phyloP scores from a whole-genome alignment of 2,113 vertebrate species.

The Anoura caudifer region DNA sequence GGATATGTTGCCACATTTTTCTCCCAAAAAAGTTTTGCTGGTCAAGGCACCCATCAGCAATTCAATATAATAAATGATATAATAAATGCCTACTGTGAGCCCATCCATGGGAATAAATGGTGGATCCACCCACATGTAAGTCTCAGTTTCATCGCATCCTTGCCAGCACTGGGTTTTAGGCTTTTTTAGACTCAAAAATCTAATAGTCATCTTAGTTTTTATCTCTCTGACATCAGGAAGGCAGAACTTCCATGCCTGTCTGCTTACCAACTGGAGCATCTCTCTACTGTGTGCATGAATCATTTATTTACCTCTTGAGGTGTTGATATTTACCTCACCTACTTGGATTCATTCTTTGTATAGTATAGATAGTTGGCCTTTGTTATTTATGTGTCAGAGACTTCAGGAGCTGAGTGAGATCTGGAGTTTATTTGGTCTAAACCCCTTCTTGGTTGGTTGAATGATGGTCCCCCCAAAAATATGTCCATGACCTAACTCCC shows the following conservation, averaged over 20 bases:
- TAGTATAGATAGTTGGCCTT: not conserved
- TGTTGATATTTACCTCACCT: not conserved
- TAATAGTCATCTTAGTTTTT: not conserved
- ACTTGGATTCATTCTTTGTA: not conserved
- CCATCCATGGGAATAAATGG: not conserved
- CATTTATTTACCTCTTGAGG: not conserved
- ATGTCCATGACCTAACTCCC: not conserved
- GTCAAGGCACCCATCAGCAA: not conserved
- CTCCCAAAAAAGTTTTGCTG: not conserved
- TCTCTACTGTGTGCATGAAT: not conserved
- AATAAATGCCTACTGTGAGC: not conserved
- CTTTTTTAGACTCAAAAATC: not conserved
- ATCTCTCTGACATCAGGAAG: not conserved
- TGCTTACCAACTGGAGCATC: not conserved
- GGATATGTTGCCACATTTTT: not conserved
- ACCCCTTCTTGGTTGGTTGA: not conserved
- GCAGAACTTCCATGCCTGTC: not conserved
- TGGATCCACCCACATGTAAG: not conserved
- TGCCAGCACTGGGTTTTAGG: not conserved
- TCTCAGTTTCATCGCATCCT: not conserved
- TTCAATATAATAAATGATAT: not conserved
- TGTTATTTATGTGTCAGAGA: not conserved
- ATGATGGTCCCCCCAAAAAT: not conserved
- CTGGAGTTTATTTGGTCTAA: not conserved
- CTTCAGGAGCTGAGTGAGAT: not conserved